Conservation (phyloP, 2,888 invertebrate species). For the Pyrocoelia pectoralis region DNA sequence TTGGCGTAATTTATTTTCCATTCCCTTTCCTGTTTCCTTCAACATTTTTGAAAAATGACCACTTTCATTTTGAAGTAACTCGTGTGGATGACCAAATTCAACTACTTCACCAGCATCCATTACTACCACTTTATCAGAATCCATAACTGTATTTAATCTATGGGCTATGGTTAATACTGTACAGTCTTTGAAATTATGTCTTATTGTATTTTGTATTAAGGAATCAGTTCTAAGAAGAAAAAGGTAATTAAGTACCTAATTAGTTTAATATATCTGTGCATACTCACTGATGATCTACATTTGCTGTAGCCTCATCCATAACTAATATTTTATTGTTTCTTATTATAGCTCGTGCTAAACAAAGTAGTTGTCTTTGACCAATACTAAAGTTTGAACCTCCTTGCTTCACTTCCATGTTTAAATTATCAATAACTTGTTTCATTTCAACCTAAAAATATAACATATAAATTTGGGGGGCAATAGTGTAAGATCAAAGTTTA, state of each 20-base stretch:
- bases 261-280: neutral
- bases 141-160: conserved; percentile 84
- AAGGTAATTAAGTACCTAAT: no score
- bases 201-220: conserved; percentile 77
- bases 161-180: conserved; percentile 86
- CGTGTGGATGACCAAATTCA: conserved; percentile 64
- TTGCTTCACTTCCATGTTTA: conserved; percentile 73
- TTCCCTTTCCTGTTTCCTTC: conserved; percentile 51
- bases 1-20: conserved; percentile 38
- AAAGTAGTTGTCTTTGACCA: conserved; percentile 88
- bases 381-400: conserved; percentile 87
- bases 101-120: conserved; percentile 63
- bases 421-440: conserved; percentile 71
- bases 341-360: conserved; percentile 86
- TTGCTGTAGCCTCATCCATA: conserved; percentile 91
- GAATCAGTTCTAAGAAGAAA: conserved; percentile 73
- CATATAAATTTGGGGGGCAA: no score
- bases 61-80: conserved; percentile 50
- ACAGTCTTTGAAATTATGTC: conserved; percentile 75
- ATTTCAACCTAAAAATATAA: conserved; percentile 73
- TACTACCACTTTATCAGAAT: conserved; percentile 76
- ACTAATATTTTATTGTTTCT: conserved; percentile 81
- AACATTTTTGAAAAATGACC: conserved; percentile 52
- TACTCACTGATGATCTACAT: conserved; percentile 84
- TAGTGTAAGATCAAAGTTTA: no score